Evolutionary conservation across 2,797 vertebrate genomes (phyloP).

Genomic region (Lepilemur ruficaudatus): DNA sequence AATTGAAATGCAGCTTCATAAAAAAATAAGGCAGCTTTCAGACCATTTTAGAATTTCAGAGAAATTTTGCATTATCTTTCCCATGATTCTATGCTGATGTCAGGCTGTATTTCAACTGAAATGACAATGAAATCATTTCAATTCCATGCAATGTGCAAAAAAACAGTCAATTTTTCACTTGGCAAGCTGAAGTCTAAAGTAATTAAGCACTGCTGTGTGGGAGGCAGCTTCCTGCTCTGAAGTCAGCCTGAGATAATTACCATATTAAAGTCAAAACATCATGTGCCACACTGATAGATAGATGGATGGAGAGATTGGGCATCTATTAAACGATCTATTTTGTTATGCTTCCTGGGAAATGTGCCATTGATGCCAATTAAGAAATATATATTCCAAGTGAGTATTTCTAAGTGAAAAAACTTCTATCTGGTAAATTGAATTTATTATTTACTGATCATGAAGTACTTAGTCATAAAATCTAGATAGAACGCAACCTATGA

Average conservation of each 20-base stretch:
- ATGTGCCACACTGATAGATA: constrained; percentile 87
- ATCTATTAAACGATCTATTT: constrained; percentile 91
- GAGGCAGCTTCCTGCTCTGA: constrained; percentile 88
- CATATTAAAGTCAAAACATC: constrained; percentile 92
- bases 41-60: constrained; percentile 87
- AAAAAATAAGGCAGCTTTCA: constrained; percentile 86
- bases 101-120: constrained; percentile 86
- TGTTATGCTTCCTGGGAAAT: constrained; percentile 87
- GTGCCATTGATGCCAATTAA: constrained; percentile 90
- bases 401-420: constrained; percentile 85
- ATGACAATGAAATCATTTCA: constrained; percentile 89
- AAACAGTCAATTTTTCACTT: constrained; percentile 87
- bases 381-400: constrained; percentile 86
- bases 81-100: constrained; percentile 92
- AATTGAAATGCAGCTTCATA: constrained; percentile 83
- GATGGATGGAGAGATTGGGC: constrained; percentile 89
- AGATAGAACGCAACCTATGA: constrained; percentile 73
- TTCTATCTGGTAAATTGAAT: constrained; percentile 85
- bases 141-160: constrained; percentile 85
- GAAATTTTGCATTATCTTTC: constrained; percentile 94
- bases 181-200: constrained; percentile 89
- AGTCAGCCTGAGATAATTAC: constrained; percentile 90
- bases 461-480: constrained; percentile 80
- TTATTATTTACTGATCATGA: constrained; percentile 87
- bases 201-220: constrained; percentile 91